Evolutionary conservation across 2,888 invertebrate genomes (phyloP), one percentile per base, ranked within the genome.

Genomic region (Pasiphila rectangulata): DNA sequence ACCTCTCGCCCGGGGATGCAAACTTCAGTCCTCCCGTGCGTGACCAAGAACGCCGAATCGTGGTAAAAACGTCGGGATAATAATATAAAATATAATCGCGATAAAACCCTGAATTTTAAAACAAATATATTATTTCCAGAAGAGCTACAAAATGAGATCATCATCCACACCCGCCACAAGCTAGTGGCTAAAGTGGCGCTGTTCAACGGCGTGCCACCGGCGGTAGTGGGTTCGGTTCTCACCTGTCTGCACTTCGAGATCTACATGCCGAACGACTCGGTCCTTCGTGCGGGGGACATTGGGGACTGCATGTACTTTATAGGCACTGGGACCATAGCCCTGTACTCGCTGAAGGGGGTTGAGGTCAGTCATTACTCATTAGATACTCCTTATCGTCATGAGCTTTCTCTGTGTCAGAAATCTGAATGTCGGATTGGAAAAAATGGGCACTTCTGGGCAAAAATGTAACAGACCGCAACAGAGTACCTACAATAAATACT

Each of bases 261-360:
- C 19, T 92, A 90, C 71, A 74, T 93, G 42, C 90, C 91, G 1
- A 90, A 90, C 46, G 93, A 93, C 64, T 72, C 90, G 15, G 90
- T 93, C 29, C 74, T 91, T 4, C 90, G 90, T 46, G 90, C 91
- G 0, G 91, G 91, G 0, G 87, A 89, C 6, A 67, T 78, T 9
- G 92, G 92, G 0, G 90, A 91, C 49, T 90, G 90, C 67, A 92
- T 93, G 92, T 93, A 90, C 68, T 93, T 93, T 60, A 79, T 93
- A 17, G 87, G 89, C 0, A 83, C 79, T 25, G 93, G 93, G 6
- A 91, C 91, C 0, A 92, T 93, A 0, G 90, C 91, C 4, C 85
- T 92, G 2, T 85, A 88, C 40, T 91, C 92, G 0, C 75, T 89
- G 7, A 90, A 90, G 7, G 92, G 92, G 15, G 88, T 88, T 58